Conservation (phyloP, 2,888 invertebrate species). For the Sphaeridia pumilis region DNA sequence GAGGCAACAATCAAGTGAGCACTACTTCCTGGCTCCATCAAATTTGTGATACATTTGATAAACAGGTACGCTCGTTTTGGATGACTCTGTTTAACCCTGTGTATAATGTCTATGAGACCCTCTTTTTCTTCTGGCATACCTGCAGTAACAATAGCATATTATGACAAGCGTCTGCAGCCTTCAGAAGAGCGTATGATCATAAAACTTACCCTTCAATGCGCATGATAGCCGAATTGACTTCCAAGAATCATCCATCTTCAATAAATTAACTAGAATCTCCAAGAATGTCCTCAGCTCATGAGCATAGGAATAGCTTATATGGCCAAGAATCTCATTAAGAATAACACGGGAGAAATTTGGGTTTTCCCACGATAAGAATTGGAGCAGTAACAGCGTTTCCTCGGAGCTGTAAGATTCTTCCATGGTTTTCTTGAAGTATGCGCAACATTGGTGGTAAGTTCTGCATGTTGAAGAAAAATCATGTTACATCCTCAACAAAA, state of each 20-base stretch:
- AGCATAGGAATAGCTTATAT: conserved; percentile 74
- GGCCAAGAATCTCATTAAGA: conserved; percentile 82
- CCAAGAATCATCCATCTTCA: conserved; percentile 90
- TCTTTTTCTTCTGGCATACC: conserved; percentile 72
- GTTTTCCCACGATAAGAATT: conserved; percentile 96
- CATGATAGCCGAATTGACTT: conserved; percentile 88
- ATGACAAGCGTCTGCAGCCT: no score
- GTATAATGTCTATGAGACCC: conserved; percentile 84
- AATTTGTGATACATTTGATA: conserved; percentile 84
- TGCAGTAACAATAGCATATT: no score
- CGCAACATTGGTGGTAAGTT: conserved; percentile 40
- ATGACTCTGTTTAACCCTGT: conserved; percentile 83
- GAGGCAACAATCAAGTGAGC: conserved; percentile 68
- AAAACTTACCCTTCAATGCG: conserved; percentile 68
- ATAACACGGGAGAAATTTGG: conserved; percentile 82
- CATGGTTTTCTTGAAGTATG: conserved; percentile 86
- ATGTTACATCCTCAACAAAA: no score
- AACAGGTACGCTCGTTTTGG: conserved; percentile 95
- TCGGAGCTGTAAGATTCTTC: conserved; percentile 88
- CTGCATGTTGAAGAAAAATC: no score
- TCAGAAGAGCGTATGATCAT: no score
- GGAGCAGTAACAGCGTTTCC: conserved; percentile 75
- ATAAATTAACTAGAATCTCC: conserved; percentile 71
- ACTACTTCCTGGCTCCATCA: conserved; percentile 72
- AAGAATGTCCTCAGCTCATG: conserved; percentile 88